Evolutionary conservation across 1,140 invertebrate species (phyloP), one percentile per base, ranked within the genome.

Genomic region (Orius laevigatus): DNA sequence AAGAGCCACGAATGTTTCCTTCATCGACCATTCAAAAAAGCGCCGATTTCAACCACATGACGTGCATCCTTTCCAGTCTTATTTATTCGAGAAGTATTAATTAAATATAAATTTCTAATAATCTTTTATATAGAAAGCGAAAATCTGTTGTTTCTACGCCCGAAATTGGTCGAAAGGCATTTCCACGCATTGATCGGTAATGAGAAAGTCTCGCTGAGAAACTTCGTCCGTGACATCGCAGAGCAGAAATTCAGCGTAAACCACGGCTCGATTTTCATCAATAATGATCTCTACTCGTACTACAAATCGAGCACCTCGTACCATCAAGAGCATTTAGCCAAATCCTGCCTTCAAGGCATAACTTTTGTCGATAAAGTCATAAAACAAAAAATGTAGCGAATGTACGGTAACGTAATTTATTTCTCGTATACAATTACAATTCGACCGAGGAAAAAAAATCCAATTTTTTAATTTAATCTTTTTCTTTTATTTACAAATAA

Each of bases 151-250:
- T 25, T 25, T 25, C 25, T 25, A 4, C 25, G 25, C 25, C 25
- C 25, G 3, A 25, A 25, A 25, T 25, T 25, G 15, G 41, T 43
- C 16, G 41, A 50, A 43, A 32, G 20, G 11, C 14, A 34, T 44
- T 50, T 35, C 34, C 15, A 50, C 5, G 40, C 31, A 9, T 18
- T 32, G 18, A 18, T 50, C 9, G 48, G 48, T 12, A 34, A 25
- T 16, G 48, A 50, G 20, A 35, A 31, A 33, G 25, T 50, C 2
- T 50, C 48, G 11, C 32, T 50, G 2, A 40, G 44, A 32, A 40
- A 40, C 11, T 36, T 43, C 10, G 16, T 44, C n/a, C 14, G n/a
- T 1, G 41, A 44, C 34, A 25, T 50, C 8, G 35, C 44, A 12
- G 41, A 50, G 11, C 40, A 50, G 20, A 50, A 36, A 45, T n/a